Conservation (phyloP, 1,140 invertebrate genomes). For the Adelges cooleyi region DNA sequence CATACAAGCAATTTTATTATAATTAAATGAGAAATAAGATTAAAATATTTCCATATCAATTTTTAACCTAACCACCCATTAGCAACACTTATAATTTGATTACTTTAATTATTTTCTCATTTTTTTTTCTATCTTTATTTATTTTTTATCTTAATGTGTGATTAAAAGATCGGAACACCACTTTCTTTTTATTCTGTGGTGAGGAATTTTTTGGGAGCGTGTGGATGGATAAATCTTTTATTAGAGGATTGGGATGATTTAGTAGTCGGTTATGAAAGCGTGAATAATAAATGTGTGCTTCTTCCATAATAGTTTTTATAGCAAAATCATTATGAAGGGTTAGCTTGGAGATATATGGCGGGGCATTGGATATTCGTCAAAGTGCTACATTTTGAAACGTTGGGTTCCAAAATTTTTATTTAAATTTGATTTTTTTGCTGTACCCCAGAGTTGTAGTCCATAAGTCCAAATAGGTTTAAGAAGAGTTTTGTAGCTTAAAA, state of each 20-base stretch:
- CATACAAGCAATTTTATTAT: too few relatives aligned
- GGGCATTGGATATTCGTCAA: neutral
- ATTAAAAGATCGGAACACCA: neutral
- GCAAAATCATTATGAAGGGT: slow-evolving; percentile 4
- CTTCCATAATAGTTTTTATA: neutral
- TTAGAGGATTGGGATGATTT: neutral
- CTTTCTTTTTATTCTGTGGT: neutral
- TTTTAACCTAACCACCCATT: neutral
- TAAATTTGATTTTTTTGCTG: slow-evolving; percentile 33
- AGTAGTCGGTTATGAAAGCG: neutral
- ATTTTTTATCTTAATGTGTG: too few relatives aligned
- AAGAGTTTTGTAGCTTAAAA: slow-evolving; percentile 34
- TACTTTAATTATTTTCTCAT: neutral
- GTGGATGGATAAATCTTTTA: neutral
- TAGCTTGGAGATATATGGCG: neutral
- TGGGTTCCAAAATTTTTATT: slow-evolving; percentile 33
- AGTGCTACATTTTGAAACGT: slow-evolving; percentile 1
- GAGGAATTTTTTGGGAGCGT: neutral
- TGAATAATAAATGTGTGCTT: neutral
- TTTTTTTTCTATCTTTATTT: too few relatives aligned
- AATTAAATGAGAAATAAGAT: too few relatives aligned
- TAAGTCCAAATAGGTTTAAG: slow-evolving; percentile 37
- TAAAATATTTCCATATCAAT: too few relatives aligned
- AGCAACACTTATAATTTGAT: neutral
- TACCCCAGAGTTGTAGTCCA: slow-evolving; percentile 36